phyloP scores from a whole-genome alignment of 2,888 invertebrate genomes.

The Noctua comes region DNA sequence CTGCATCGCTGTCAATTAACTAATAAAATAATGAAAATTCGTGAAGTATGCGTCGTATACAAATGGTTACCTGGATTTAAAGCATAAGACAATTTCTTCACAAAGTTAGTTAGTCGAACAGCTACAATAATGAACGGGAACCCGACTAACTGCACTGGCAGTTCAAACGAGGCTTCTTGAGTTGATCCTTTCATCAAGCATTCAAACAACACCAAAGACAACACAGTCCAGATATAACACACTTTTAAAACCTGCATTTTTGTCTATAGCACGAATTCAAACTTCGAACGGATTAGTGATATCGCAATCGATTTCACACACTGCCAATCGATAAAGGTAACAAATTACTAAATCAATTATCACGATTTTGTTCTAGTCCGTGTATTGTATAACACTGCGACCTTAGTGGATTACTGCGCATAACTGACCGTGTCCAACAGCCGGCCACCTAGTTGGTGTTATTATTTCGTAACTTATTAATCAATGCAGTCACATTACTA shows the following conservation, averaged over 20 bases:
- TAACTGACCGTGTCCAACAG: constrained; percentile 81
- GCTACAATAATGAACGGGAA: constrained; percentile 95
- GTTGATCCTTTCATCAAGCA: constrained; percentile 79
- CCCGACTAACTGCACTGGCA: constrained; percentile 96
- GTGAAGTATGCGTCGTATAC: not conserved
- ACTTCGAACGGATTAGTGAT: constrained; percentile 21
- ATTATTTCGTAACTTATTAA: constrained; percentile 81
- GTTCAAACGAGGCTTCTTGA: constrained; percentile 83
- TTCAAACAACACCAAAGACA: constrained; percentile 81
- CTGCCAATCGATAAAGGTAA: constrained; percentile 33
- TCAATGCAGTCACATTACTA: constrained; percentile 77
- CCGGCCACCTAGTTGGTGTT: constrained; percentile 68
- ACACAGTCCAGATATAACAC: constrained; percentile 79
- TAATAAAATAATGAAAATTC: not conserved
- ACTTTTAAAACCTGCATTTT: constrained; percentile 83
- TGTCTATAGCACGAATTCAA: constrained; percentile 39
- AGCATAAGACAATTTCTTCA: constrained; percentile 95
- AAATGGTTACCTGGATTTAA: constrained; percentile 83
- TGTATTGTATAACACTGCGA: constrained; percentile 76
- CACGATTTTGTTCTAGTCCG: constrained; percentile 51
- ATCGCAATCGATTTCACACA: constrained; percentile 54
- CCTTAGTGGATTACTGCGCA: constrained; percentile 79
- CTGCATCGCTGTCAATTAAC: not conserved
- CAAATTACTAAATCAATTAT: constrained; percentile 48
- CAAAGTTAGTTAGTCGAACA: constrained; percentile 94